These are phyloP conservation scores for Sylvia borin DNA, from an alignment of 2,797 vertebrate species.

Conservation along the genomic window DNA sequence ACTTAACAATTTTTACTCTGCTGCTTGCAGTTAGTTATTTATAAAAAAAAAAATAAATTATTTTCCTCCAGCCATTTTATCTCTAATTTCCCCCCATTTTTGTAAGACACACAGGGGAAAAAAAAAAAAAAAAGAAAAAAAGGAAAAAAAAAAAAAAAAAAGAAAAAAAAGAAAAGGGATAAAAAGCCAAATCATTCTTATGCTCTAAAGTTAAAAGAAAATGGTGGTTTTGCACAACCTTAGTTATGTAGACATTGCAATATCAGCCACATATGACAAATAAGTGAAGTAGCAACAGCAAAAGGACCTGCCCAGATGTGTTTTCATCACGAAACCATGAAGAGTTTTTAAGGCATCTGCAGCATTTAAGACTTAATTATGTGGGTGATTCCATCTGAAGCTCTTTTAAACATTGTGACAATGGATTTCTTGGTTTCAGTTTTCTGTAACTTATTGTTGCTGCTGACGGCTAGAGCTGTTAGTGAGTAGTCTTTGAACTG, in stretches of 20 bases:
- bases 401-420: neutral
- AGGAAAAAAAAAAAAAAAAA: no score
- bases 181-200: rapidly evolving
- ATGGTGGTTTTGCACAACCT: neutral
- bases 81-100: neutral
- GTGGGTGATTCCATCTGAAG: neutral
- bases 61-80: neutral
- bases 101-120: rapidly evolving
- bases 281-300: neutral
- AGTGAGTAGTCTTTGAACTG: neutral
- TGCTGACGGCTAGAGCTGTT: neutral
- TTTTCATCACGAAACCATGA: neutral
- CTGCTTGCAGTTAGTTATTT: neutral
- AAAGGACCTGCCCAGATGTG: neutral
- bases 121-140: neutral
- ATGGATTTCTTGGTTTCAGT: neutral
- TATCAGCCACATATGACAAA: neutral
- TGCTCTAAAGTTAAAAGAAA: neutral
- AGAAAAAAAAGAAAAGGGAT: rapidly evolving
- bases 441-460: neutral
- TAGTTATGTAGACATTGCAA: neutral
- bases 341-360: neutral
- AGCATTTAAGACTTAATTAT: neutral
- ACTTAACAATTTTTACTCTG: neutral
- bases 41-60: neutral